These are phyloP conservation scores for Mixornis gularis DNA, from an alignment of 2,113 vertebrate genomes.

Conservation along the genomic window DNA sequence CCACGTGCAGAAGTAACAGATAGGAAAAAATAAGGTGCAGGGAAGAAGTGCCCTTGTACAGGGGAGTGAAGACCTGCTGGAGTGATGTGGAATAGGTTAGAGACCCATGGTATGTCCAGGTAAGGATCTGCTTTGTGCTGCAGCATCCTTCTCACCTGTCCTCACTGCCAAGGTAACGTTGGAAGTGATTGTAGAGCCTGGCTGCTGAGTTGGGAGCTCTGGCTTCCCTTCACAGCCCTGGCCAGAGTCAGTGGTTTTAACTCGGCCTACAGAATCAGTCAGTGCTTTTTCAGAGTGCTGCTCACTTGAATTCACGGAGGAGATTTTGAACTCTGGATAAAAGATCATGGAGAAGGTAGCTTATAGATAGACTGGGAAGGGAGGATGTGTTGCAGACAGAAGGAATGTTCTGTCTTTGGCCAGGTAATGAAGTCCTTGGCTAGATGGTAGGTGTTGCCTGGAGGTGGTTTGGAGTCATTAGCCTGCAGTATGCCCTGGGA, in stretches of 20 bases:
- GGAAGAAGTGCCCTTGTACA: background rate
- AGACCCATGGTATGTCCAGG: accelerated
- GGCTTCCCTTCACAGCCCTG: background rate
- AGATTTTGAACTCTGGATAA: background rate
- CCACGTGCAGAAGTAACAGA: background rate
- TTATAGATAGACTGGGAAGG: background rate
- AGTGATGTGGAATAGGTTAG: background rate
- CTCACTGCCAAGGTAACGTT: background rate
- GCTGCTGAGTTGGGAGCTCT: background rate
- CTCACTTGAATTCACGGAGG: background rate
- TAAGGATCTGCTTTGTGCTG: background rate
- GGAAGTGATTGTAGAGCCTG: background rate
- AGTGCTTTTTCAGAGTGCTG: background rate
- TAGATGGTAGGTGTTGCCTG: accelerated
- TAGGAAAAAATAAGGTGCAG: background rate
- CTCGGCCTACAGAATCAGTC: background rate
- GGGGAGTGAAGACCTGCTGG: background rate
- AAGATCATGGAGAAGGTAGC: background rate
- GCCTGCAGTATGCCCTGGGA: background rate
- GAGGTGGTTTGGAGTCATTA: background rate
- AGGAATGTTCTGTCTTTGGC: background rate
- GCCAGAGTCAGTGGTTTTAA: background rate
- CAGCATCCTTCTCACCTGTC: background rate
- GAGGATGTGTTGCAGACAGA: background rate
- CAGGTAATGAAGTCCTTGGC: background rate